Conservation (phyloP, 2,113 vertebrate genomes). For the Anoura caudifer region DNA sequence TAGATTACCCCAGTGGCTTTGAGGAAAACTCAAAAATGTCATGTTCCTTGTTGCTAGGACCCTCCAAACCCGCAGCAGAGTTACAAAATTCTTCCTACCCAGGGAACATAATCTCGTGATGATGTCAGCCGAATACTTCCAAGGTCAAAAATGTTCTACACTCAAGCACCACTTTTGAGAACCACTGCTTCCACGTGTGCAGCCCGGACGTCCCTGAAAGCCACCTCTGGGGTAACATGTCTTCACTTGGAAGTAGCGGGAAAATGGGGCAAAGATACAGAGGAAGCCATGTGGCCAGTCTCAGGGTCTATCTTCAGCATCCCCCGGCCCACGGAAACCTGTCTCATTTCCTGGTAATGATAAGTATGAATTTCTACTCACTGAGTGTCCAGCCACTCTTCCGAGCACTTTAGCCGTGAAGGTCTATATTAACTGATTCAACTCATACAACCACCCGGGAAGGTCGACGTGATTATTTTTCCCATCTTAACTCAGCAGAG, state of each 20-base stretch:
- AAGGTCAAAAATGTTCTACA: background rate
- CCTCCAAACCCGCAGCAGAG: background rate
- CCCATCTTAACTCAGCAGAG: background rate
- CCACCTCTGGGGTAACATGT: background rate
- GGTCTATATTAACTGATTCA: background rate
- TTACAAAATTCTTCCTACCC: background rate
- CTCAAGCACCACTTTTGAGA: background rate
- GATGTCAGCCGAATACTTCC: accelerated
- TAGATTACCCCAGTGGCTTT: background rate
- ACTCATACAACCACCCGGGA: background rate
- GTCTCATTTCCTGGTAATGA: background rate
- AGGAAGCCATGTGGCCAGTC: background rate
- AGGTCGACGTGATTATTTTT: background rate
- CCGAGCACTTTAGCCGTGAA: background rate
- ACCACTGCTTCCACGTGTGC: background rate
- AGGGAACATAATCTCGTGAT: background rate
- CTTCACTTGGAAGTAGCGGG: background rate
- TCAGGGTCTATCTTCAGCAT: background rate
- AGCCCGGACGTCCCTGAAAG: background rate
- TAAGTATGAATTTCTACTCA: background rate
- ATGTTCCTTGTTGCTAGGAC: background rate
- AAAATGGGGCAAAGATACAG: background rate
- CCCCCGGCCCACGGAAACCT: background rate
- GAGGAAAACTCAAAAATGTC: background rate
- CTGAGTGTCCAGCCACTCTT: background rate